These are phyloP conservation scores for Orchesellides sinensis DNA, from an alignment of 2,888 invertebrate species.

Conservation along the genomic window DNA sequence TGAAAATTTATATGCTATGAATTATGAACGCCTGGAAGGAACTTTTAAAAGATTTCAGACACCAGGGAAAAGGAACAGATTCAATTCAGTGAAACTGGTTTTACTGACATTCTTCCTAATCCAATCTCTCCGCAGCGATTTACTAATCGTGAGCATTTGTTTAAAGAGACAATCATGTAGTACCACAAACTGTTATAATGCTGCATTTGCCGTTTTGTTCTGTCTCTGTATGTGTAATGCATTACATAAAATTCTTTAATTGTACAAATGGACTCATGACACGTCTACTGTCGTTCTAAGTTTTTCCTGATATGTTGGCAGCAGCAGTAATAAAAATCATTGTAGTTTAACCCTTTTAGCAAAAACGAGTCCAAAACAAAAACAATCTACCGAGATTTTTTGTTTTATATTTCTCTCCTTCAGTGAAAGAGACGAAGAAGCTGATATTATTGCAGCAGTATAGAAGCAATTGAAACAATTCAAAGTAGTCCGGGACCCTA, in stretches of 20 bases:
- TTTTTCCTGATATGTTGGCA: not conserved
- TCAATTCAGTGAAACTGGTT: not conserved
- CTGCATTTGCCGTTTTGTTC: not conserved
- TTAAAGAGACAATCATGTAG: not conserved
- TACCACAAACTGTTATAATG: not conserved
- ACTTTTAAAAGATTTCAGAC: conserved; percentile 1
- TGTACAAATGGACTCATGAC: no score
- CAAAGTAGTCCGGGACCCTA: conserved; percentile 14
- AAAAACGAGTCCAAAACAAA: conserved; percentile 7
- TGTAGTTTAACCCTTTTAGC: not conserved
- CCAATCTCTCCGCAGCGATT: not conserved
- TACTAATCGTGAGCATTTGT: not conserved
- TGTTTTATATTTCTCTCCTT: not conserved
- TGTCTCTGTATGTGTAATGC: no score
- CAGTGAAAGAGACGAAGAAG: not conserved
- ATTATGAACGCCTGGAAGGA: conserved; percentile 16
- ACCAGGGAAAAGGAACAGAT: not conserved
- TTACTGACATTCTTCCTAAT: not conserved
- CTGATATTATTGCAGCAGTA: not conserved
- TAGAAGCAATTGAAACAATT: conserved; percentile 1
- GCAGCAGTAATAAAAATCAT: not conserved
- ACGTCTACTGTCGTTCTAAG: no score
- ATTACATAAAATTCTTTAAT: not conserved
- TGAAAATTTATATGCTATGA: not conserved
- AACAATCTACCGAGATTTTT: no score